phyloP scores from a whole-genome alignment of 2,113 vertebrate genomes.

The Nothoprocta perdicaria region DNA sequence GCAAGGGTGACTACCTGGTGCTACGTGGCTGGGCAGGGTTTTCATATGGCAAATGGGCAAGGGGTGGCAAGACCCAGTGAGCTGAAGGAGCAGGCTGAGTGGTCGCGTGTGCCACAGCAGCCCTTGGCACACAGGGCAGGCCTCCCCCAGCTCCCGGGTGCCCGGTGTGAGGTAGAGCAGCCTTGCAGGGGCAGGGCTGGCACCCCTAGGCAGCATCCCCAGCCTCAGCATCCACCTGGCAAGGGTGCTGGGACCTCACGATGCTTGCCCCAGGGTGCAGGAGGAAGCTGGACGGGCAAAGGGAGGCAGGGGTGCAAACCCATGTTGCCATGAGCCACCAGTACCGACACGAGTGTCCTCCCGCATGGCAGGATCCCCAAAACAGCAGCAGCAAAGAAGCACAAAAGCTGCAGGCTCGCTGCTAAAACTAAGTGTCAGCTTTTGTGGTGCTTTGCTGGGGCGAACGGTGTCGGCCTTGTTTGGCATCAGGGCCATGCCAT shows the following conservation, averaged over 20 bases:
- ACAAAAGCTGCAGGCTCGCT: background rate
- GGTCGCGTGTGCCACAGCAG: background rate
- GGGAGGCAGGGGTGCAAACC: background rate
- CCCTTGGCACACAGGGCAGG: background rate
- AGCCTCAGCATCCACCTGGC: rapidly evolving
- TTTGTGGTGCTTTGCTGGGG: background rate
- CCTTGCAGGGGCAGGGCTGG: rapidly evolving
- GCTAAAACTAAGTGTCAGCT: background rate
- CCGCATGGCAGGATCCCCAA: background rate
- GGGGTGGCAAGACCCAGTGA: rapidly evolving
- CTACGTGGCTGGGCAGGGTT: background rate
- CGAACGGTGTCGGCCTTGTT: background rate
- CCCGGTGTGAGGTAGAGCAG: constrained; percentile 37
- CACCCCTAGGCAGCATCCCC: background rate
- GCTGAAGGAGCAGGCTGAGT: background rate
- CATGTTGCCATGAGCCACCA: rapidly evolving
- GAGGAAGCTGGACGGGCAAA: background rate
- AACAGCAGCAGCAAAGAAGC: background rate
- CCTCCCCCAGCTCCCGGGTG: background rate
- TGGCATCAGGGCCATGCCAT: background rate
- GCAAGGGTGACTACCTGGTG: rapidly evolving
- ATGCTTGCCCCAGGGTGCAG: rapidly evolving
- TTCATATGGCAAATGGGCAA: background rate
- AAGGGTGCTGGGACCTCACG: background rate
- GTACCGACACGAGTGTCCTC: rapidly evolving